Conservation (phyloP, 2,113 vertebrate species). For the Euleptes europaea region DNA sequence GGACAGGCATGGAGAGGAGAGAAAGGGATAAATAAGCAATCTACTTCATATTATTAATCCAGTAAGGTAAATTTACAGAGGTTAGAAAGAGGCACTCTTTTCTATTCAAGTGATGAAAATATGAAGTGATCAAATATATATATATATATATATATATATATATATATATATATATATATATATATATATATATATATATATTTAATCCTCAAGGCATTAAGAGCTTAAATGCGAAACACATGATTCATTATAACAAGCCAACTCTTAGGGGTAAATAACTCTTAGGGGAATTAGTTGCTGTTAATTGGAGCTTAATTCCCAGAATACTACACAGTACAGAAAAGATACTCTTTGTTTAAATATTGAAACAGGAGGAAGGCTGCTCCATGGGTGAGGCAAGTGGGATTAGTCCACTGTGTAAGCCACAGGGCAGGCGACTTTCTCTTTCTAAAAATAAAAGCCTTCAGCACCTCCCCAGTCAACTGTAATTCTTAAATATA, state of each 20-base stretch:
- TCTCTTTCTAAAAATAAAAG: constrained; percentile 10
- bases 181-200: constrained; percentile 65
- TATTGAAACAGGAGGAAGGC: constrained; percentile 69
- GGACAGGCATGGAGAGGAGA: rapidly evolving
- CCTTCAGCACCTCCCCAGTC: constrained; percentile 44
- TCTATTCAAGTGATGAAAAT: constrained; percentile 70
- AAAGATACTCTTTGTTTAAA: constrained; percentile 75
- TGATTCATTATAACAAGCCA: constrained; percentile 67
- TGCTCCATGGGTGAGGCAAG: constrained; percentile 39
- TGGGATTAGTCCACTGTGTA: constrained; percentile 44
- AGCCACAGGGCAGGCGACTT: constrained; percentile 23
- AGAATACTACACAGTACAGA: constrained; percentile 62
- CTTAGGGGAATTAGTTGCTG: constrained; percentile 77
- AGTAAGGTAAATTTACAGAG: constrained; percentile 42
- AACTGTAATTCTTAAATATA: constrained; percentile 1
- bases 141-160: constrained; percentile 65
- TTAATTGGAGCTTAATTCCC: constrained; percentile 81
- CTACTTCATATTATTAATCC: constrained; percentile 33
- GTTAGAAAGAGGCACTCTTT: constrained; percentile 61
- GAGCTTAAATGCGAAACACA: constrained; percentile 75
- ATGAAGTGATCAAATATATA: constrained; percentile 75
- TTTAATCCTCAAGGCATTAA: constrained; percentile 72
- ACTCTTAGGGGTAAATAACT: constrained; percentile 64
- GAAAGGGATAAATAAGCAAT: neutral
- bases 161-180: constrained; percentile 72